Base-by-base conservation (phyloP, 2,113 vertebrate species). In the Falcunculus frontatus region DNA sequence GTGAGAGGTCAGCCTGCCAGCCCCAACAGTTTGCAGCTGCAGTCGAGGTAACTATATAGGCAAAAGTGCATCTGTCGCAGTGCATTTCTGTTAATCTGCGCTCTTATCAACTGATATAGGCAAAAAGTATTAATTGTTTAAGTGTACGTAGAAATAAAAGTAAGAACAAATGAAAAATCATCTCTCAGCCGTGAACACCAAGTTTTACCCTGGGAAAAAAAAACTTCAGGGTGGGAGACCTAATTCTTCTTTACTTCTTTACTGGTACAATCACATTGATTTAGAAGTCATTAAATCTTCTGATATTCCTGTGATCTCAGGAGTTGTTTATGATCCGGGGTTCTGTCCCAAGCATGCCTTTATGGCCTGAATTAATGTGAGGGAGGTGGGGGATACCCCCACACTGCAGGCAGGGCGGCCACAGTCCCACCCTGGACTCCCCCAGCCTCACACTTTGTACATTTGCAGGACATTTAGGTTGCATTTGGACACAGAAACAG, bases 1-100 rank as follows among this genome's bases (percentile, higher is more conserved):
- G 77, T 89, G 69, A 94, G 95, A 94, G 92, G 93, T 94, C 96
- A 95, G 70, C 39, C 83, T 88, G 78, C 76, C 77, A 82, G 78
- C 72, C 74, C 49, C 70, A 91, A 32, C 77, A 53, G 50, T 55
- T 69, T 83, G 72, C 83, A 92, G 69, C 76, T 70, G 63, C 18
- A 9, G 49, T 91, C 41, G 46, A 84, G 84, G 83, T 81, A 96
- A 92, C 85, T 59, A 92, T 72, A 52, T 47, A 57, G 29, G 80
- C 67, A 68, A 88, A 88, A 78, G 30, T 59, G 25, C 59, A 77
- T 88, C 73, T 82, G 87, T 90, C 84, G 73, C 29, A 27, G 37
- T 12, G 13, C 15, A 39, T 68, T 70, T 64, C 70, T 94, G n/a
- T 35, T 93, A 92, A 87, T 44, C 57, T 53, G 42, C 46, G 68